Evolutionary conservation across 2,797 vertebrate species (phyloP).

Genomic region (Thamnophis elegans): DNA sequence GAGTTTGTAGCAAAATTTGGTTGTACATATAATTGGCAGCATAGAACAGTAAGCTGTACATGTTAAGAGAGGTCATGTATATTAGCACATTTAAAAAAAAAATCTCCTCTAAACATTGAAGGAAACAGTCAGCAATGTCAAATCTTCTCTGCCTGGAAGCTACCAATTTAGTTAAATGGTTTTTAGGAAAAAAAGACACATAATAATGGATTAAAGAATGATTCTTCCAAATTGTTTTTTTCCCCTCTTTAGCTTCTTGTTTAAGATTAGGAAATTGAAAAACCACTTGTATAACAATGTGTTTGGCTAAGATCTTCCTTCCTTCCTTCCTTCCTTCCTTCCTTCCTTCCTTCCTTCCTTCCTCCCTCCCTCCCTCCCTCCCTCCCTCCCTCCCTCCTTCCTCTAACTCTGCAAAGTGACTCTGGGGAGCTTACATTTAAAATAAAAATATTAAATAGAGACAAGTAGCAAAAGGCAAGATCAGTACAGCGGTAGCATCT

Average conservation of each 20-base stretch:
- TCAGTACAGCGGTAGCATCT: neutral
- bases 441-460: neutral
- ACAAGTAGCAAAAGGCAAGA: neutral
- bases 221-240: neutral
- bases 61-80: neutral
- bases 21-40: neutral
- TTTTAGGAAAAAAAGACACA: neutral
- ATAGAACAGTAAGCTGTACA: neutral
- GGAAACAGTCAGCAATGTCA: neutral
- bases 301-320: neutral
- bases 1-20: neutral
- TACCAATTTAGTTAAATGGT: neutral
- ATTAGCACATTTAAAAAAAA: neutral
- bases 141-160: neutral
- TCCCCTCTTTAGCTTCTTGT: neutral
- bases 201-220: neutral
- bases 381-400: no score
- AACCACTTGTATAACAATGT: neutral
- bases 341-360: rapidly evolving
- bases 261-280: neutral
- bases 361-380: neutral
- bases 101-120: neutral
- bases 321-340: neutral
- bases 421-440: neutral
- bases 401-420: neutral